phyloP scores from a whole-genome alignment of 2,113 vertebrate species.

The Mesembrinibis cayennensis region DNA sequence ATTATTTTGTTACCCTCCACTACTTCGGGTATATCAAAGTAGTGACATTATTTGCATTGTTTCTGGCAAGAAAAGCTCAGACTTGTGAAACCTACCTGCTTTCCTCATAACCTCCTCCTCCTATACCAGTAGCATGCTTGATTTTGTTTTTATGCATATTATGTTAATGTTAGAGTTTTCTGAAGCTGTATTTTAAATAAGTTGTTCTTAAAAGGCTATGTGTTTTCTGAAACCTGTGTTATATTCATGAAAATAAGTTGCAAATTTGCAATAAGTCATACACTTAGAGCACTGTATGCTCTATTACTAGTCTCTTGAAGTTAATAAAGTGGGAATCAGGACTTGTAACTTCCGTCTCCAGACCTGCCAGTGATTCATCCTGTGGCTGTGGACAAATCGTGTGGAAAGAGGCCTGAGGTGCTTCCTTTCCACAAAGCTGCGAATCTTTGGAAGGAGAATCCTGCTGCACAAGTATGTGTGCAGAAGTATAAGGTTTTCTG shows the following conservation, averaged over 20 bases:
- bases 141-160: not conserved
- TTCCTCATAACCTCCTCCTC: not conserved
- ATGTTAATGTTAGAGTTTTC: not conserved
- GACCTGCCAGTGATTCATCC: not conserved
- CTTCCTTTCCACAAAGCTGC: not conserved
- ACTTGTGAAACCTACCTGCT: not conserved
- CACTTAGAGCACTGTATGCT: not conserved
- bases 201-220: not conserved
- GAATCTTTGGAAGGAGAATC: not conserved
- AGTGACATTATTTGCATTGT: not conserved
- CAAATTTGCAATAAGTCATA: not conserved
- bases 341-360: not conserved
- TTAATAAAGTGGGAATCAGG: not conserved
- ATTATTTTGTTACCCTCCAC: not conserved
- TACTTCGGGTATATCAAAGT: not conserved
- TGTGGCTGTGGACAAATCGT: not conserved
- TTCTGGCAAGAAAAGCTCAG: not conserved
- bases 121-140: not conserved
- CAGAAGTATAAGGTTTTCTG: not conserved
- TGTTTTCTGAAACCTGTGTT: not conserved
- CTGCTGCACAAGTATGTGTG: not conserved
- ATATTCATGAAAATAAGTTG: not conserved
- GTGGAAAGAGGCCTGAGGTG: not conserved
- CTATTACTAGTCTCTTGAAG: not conserved
- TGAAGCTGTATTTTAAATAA: not conserved